A percentile compares a stretch with the other conserved stretches of the same genome.
Evolutionary conservation across 2,888 invertebrate species (phyloP).

Genomic region (Drosophila lutescens): DNA sequence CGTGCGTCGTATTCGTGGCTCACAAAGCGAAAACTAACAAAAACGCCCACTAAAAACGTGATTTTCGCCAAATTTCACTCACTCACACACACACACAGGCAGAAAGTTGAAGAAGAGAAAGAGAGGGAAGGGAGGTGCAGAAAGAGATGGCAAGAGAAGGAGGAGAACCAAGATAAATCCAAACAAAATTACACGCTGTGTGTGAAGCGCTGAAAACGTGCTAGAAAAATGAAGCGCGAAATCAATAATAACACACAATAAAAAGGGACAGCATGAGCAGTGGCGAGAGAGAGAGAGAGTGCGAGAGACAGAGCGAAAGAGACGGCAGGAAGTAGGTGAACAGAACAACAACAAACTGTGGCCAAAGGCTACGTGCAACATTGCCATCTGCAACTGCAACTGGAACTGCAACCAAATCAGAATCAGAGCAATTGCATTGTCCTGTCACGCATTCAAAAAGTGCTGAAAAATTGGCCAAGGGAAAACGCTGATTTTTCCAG

Average conservation of each 20-base stretch:
- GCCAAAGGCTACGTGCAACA: constrained; percentile 46
- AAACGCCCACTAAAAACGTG: constrained; percentile 68
- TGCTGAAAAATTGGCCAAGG: constrained; percentile 38
- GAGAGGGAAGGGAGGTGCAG: constrained; percentile 7
- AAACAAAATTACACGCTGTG: constrained; percentile 77
- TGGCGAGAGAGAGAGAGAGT: constrained; percentile 3
- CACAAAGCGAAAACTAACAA: constrained; percentile 70
- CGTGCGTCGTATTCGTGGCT: constrained; percentile 43
- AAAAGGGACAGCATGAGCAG: constrained; percentile 14
- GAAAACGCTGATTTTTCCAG: constrained; percentile 3
- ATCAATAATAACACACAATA: constrained; percentile 70
- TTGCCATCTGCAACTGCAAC: constrained; percentile 29
- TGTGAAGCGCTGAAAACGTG: constrained; percentile 66
- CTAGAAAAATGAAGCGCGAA: constrained; percentile 79
- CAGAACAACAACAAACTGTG: constrained; percentile 27
- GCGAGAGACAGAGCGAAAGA: background rate
- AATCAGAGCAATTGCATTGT: constrained; percentile 37
- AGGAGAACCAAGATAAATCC: constrained; percentile 58
- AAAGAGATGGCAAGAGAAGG: background rate
- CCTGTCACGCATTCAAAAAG: constrained; percentile 50
- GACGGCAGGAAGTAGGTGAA: constrained; percentile 21
- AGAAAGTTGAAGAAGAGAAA: constrained; percentile 11
- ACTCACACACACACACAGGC: constrained; percentile 7
- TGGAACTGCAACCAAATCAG: constrained; percentile 24
- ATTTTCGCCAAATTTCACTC: constrained; percentile 68